Percentiles rank a stretch among this genome's conserved stretches.
phyloP scores from a whole-genome alignment of 2,113 vertebrate species.

The Parotia lawesii region DNA sequence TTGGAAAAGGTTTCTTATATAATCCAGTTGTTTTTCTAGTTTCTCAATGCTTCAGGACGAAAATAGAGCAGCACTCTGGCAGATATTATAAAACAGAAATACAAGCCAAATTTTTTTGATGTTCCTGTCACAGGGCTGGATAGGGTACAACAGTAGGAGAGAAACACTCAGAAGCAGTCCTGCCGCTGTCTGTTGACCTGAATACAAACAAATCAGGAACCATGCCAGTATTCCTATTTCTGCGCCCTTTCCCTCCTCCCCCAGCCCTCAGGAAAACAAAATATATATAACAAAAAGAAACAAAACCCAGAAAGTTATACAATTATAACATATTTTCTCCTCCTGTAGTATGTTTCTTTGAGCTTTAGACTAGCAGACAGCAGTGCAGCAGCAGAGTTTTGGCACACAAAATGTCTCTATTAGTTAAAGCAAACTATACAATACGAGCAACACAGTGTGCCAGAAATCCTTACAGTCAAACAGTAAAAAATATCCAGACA shows the following conservation, averaged over 20 bases:
- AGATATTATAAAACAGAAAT: conserved; percentile 34
- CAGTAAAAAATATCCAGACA: background rate
- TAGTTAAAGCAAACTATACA: background rate
- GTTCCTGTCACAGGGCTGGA: conserved; percentile 2
- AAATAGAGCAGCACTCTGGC: background rate
- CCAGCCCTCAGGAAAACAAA: background rate
- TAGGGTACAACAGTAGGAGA: background rate
- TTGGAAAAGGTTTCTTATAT: background rate
- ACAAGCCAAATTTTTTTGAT: conserved; percentile 28
- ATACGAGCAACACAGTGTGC: background rate
- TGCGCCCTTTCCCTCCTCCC: background rate
- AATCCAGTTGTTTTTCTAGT: background rate
- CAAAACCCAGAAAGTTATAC: background rate
- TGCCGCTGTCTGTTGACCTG: background rate
- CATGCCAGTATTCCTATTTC: background rate
- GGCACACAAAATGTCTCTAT: conserved; percentile 29
- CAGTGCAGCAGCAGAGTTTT: background rate
- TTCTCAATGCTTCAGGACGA: conserved; percentile 1
- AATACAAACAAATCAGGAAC: conserved; percentile 27
- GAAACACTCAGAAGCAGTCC: background rate
- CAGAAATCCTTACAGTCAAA: conserved; percentile 28
- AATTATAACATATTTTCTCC: background rate
- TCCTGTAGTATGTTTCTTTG: background rate
- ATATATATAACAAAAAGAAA: background rate
- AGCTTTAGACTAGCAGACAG: conserved; percentile 32